Percentiles rank a stretch among this genome's conserved stretches.
These are phyloP conservation scores for Empidonax alnorum DNA, from an alignment of 2,113 vertebrate species.

Conservation along the genomic window DNA sequence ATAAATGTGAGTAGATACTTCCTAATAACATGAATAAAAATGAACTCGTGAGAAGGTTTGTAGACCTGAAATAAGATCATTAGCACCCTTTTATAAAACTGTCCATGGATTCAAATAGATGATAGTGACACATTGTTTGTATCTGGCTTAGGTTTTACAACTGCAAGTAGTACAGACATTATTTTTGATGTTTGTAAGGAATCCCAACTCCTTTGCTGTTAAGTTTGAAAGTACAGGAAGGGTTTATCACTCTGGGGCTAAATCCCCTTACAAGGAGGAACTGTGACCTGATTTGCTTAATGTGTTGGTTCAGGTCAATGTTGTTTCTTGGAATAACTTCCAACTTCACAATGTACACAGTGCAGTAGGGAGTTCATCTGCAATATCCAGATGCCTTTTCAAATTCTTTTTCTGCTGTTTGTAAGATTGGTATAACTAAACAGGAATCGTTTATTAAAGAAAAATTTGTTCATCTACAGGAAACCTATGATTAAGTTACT, in stretches of 20 bases:
- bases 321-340: not conserved
- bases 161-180: not conserved
- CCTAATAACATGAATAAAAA: not conserved
- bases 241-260: not conserved
- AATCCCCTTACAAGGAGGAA: not conserved
- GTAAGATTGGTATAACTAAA: not conserved
- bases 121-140: not conserved
- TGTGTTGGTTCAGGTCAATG: not conserved
- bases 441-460: not conserved
- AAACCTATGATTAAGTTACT: not conserved
- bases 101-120: not conserved
- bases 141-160: slow-evolving; percentile 1
- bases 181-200: not conserved
- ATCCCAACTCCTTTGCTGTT: slow-evolving; percentile 25
- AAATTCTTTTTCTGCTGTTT: not conserved
- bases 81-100: not conserved
- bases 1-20: not conserved
- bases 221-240: slow-evolving; percentile 38
- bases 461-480: not conserved
- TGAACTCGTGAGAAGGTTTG: not conserved
- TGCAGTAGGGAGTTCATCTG: not conserved
- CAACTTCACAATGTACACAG: not conserved
- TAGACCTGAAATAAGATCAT: not conserved
- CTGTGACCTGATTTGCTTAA: slow-evolving; percentile 45
- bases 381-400: not conserved